Evolutionary conservation across 2,888 invertebrate genomes (phyloP).

Genomic region (Acanthopleura granulata): DNA sequence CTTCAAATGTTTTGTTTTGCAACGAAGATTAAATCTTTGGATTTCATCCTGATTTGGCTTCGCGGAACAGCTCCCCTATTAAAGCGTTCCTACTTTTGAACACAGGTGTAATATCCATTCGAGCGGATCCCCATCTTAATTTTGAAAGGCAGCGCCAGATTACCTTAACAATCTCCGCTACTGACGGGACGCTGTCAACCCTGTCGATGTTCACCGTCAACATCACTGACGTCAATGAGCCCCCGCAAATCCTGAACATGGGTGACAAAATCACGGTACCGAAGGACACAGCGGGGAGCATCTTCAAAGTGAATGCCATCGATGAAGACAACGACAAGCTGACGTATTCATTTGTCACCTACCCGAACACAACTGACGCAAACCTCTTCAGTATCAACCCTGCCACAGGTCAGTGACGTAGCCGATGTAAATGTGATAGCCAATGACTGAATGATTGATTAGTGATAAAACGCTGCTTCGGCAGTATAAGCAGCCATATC

Average conservation of each 20-base stretch:
- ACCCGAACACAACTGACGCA: conserved; percentile 4
- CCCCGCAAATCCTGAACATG: conserved; percentile 28
- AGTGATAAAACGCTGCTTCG: no score
- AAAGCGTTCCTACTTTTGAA: no score
- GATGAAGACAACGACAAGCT: conserved; percentile 4
- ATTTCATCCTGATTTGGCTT: no score
- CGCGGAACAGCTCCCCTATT: no score
- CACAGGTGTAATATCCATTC: conserved; percentile 31
- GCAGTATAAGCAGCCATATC: no score
- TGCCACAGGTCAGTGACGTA: neutral
- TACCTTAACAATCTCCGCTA: conserved; percentile 32
- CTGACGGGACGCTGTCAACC: conserved; percentile 35
- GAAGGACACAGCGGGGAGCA: neutral
- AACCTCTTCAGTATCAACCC: neutral
- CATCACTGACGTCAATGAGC: conserved; percentile 44
- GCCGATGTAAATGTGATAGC: no score
- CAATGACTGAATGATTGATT: no score
- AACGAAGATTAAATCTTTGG: no score
- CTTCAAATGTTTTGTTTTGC: no score
- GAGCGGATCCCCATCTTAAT: conserved; percentile 34
- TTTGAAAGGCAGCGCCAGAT: conserved; percentile 33
- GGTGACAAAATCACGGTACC: neutral
- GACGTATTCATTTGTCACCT: neutral
- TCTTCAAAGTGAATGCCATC: neutral
- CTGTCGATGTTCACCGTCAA: conserved; percentile 33